A percentile compares a stretch with the other conserved stretches of the same genome.
phyloP scores from a whole-genome alignment of 1,140 invertebrate species.

The Rhopalosiphum maidis region DNA sequence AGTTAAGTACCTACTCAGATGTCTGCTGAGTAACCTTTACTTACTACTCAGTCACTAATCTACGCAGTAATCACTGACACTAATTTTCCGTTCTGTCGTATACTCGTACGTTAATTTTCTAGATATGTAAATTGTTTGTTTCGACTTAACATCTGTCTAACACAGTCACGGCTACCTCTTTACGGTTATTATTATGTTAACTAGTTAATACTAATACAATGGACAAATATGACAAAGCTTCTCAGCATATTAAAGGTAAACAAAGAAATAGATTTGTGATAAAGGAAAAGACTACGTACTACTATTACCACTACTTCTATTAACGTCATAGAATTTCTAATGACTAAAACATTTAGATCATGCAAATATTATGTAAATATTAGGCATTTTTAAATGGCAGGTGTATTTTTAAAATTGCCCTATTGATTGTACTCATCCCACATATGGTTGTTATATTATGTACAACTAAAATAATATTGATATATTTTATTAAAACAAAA shows the following conservation, averaged over 20 bases:
- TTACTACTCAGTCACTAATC: no score
- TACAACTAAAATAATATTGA: neutral
- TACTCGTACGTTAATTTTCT: neutral
- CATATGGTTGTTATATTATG: neutral
- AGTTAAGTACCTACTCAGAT: no score
- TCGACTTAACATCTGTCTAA: neutral
- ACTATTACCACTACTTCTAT: neutral
- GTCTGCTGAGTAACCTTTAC: no score
- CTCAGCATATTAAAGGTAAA: conserved; percentile 48
- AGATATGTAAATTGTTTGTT: neutral
- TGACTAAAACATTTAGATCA: neutral
- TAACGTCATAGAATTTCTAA: neutral
- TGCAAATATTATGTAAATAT: neutral
- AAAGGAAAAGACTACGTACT: neutral
- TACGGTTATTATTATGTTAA: neutral
- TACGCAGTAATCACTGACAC: no score
- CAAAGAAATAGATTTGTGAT: neutral
- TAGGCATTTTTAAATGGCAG: neutral
- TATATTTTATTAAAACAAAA: neutral
- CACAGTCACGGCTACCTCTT: neutral
- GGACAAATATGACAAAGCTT: neutral
- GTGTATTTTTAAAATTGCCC: neutral
- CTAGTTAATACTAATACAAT: neutral
- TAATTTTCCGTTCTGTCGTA: neutral
- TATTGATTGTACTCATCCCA: neutral